These are phyloP conservation scores for Onychomys torridus DNA, from an alignment of 2,797 vertebrate species.

Conservation along the genomic window DNA sequence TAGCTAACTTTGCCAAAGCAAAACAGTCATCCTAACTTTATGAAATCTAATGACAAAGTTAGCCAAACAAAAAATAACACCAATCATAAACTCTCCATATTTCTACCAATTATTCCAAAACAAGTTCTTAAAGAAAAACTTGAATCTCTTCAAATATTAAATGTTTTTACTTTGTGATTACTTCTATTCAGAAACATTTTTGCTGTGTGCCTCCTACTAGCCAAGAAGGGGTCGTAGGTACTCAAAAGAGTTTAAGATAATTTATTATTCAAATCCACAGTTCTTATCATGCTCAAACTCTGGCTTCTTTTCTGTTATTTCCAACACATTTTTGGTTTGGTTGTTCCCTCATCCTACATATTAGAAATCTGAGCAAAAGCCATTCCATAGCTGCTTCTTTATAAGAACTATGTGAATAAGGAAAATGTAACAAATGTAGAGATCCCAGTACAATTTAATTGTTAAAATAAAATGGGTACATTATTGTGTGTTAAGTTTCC, in stretches of 20 bases:
- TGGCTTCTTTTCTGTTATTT: neutral
- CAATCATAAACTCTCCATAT: neutral
- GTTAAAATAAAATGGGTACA: neutral
- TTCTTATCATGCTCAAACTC: neutral
- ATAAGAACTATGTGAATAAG: neutral
- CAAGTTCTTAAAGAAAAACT: conserved; percentile 37
- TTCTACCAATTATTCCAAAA: conserved; percentile 42
- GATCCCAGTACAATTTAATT: neutral
- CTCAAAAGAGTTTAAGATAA: conserved; percentile 3
- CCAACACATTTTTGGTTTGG: neutral
- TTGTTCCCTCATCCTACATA: neutral
- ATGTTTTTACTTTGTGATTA: neutral
- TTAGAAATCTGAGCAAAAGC: neutral
- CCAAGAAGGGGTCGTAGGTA: neutral
- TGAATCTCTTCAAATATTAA: conserved; percentile 7
- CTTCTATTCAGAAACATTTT: neutral
- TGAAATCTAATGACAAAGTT: conserved; percentile 44
- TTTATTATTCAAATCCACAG: neutral
- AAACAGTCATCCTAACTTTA: conserved; percentile 32
- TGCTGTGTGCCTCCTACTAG: neutral
- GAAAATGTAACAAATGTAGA: neutral
- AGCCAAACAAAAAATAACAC: conserved; percentile 48
- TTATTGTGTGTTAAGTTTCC: neutral
- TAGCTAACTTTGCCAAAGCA: neutral
- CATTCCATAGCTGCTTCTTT: neutral